Evolutionary conservation across 2,797 vertebrate genomes (phyloP).

Genomic region (Rallus crepitans): DNA sequence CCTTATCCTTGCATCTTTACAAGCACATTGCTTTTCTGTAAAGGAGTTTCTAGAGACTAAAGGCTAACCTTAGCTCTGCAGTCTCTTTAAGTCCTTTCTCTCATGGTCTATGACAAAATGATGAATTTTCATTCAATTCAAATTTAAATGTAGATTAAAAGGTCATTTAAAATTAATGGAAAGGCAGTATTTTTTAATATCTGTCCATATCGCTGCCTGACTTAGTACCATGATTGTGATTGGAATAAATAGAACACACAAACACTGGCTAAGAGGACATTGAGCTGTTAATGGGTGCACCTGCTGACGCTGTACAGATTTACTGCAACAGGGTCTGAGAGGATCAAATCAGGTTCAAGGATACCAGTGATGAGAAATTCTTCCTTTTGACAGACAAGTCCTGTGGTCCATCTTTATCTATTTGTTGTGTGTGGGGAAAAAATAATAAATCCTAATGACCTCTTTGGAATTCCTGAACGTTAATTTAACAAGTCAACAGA

Average conservation of each 20-base stretch:
- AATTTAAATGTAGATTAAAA: slow-evolving; percentile 79
- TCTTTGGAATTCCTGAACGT: not conserved
- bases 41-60: slow-evolving; percentile 37
- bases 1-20: slow-evolving; percentile 40
- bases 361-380: slow-evolving; percentile 88
- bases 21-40: slow-evolving; percentile 6
- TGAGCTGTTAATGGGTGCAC: slow-evolving; percentile 73
- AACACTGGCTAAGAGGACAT: slow-evolving; percentile 45
- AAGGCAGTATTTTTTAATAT: slow-evolving; percentile 77
- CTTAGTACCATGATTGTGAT: slow-evolving; percentile 53
- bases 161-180: slow-evolving; percentile 78
- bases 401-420: slow-evolving; percentile 24
- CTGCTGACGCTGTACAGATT: slow-evolving; percentile 85
- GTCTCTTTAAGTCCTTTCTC: slow-evolving; percentile 30
- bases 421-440: not conserved
- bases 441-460: not conserved
- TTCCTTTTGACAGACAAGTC: slow-evolving; percentile 82
- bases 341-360: slow-evolving; percentile 87
- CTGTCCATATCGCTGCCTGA: slow-evolving; percentile 50
- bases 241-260: slow-evolving; percentile 73
- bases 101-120: slow-evolving; percentile 55
- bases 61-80: slow-evolving; percentile 21
- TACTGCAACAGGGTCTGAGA: slow-evolving; percentile 72
- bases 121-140: slow-evolving; percentile 69
- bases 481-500: not conserved